These are phyloP conservation scores for Phortica variegata DNA, from an alignment of 1,140 invertebrate genomes.

Conservation along the genomic window DNA sequence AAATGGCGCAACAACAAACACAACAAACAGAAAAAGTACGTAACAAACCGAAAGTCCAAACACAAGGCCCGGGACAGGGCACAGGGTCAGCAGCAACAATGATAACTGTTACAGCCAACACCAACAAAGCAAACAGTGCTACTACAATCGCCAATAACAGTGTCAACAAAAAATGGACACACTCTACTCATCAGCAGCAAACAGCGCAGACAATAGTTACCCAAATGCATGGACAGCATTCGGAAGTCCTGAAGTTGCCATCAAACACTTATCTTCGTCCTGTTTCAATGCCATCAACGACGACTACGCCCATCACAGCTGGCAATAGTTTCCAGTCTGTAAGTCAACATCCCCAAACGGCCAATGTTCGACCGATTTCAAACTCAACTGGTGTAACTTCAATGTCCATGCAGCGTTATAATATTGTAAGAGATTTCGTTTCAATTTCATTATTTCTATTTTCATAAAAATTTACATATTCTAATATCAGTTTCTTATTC, in stretches of 20 bases:
- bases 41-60: too few relatives aligned
- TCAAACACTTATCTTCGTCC: constrained; percentile 28
- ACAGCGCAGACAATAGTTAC: constrained; percentile 10
- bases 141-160: too few relatives aligned
- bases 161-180: constrained; percentile 21
- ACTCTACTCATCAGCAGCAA: constrained; percentile 21
- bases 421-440: constrained; percentile 36
- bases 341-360: too few relatives aligned
- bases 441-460: too few relatives aligned
- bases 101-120: neutral
- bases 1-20: constrained; percentile 1
- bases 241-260: constrained; percentile 35
- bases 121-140: too few relatives aligned
- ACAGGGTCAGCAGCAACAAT: neutral
- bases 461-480: too few relatives aligned
- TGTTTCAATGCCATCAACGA: constrained; percentile 22
- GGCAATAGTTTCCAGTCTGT: too few relatives aligned
- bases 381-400: constrained; percentile 8
- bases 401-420: constrained; percentile 29
- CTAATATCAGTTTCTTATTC: too few relatives aligned
- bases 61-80: neutral
- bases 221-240: neutral
- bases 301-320: constrained; percentile 10
- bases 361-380: too few relatives aligned
- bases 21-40: neutral